phyloP scores from a whole-genome alignment of 2,888 invertebrate species.

The Tenthredo amoena region DNA sequence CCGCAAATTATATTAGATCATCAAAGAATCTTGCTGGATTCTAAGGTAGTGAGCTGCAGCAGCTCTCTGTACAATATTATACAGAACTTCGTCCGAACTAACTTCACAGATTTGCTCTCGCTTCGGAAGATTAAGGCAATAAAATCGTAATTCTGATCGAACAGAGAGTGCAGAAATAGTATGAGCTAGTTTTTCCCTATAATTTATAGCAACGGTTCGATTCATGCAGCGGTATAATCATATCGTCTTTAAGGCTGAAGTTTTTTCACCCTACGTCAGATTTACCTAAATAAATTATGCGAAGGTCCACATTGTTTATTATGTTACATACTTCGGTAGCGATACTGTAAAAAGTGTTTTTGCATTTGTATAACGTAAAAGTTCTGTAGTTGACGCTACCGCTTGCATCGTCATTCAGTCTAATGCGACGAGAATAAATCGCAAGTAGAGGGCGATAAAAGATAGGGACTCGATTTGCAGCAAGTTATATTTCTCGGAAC shows the following conservation, averaged over 20 bases:
- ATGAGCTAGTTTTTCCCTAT: neutral
- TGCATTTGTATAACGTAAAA: neutral
- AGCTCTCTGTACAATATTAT: conserved; percentile 27
- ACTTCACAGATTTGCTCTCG: conserved; percentile 25
- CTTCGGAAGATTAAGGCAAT: conserved; percentile 14
- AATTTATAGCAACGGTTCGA: neutral
- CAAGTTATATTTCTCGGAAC: conserved; percentile 32
- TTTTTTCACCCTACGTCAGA: neutral
- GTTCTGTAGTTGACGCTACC: neutral
- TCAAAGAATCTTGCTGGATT: conserved; percentile 43
- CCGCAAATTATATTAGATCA: conserved; percentile 51
- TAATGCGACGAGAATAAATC: conserved; percentile 23
- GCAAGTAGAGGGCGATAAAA: neutral
- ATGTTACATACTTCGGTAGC: neutral
- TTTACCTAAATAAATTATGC: neutral
- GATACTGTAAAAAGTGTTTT: neutral
- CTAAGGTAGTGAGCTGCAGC: neutral
- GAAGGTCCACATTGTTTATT: neutral
- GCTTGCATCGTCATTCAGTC: conserved; percentile 19
- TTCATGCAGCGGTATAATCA: neutral
- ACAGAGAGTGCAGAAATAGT: conserved; percentile 1
- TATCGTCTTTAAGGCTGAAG: neutral
- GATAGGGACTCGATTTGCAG: conserved; percentile 20
- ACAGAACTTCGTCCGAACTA: conserved; percentile 29
- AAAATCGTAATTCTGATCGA: conserved; percentile 10